These are phyloP conservation scores for Callitettix versicolor DNA, from an alignment of 1,140 invertebrate species.

Conservation along the genomic window DNA sequence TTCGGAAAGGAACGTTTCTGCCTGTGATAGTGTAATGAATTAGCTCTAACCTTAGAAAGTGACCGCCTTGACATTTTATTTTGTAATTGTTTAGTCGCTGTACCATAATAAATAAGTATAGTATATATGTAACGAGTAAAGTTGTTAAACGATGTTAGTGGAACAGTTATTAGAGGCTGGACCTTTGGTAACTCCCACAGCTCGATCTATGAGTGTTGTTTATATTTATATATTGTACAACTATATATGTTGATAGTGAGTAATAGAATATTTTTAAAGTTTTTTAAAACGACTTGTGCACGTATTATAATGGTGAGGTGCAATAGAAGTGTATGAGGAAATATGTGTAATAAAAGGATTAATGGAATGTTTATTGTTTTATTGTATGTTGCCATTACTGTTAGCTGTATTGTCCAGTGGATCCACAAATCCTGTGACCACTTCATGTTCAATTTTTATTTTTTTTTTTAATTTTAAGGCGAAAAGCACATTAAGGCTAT, in stretches of 20 bases:
- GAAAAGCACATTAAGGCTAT: too few relatives aligned
- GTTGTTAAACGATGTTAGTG: constrained; percentile 14
- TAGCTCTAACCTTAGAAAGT: neutral
- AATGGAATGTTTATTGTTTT: constrained; percentile 17
- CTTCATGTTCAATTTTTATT: too few relatives aligned
- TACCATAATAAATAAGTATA: constrained; percentile 2
- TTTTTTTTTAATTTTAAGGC: too few relatives aligned
- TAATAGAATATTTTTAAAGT: constrained; percentile 23
- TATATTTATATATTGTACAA: constrained; percentile 14
- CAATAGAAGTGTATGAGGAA: constrained; percentile 10
- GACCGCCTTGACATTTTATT: neutral
- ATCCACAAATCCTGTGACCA: too few relatives aligned
- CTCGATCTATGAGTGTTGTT: constrained; percentile 5
- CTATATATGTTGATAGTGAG: constrained; percentile 8
- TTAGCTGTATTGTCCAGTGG: too few relatives aligned
- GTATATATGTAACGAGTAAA: constrained; percentile 1
- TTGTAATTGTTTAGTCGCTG: constrained; percentile 12
- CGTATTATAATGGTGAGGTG: constrained; percentile 18
- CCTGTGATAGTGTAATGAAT: neutral
- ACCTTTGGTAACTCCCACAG: constrained; percentile 14
- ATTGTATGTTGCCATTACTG: neutral
- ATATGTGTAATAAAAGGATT: constrained; percentile 20
- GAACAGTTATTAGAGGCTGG: constrained; percentile 17
- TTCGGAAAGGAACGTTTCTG: neutral
- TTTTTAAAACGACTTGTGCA: constrained; percentile 18